Conservation (phyloP, 2,113 vertebrate species). For the Pipa parva region DNA sequence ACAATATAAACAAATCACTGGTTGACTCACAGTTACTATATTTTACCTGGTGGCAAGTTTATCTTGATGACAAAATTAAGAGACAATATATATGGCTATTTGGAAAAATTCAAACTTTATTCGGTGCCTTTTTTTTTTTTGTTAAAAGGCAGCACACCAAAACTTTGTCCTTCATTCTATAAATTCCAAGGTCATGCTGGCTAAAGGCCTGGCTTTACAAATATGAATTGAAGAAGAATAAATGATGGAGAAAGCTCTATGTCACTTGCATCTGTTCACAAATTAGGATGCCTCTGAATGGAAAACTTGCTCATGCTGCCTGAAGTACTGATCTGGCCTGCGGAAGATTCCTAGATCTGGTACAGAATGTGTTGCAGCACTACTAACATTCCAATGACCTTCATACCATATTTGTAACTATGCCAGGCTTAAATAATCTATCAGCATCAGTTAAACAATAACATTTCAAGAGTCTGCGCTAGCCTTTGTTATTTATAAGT, state of each 20-base stretch:
- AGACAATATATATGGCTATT: no score
- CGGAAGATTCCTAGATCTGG: conserved; percentile 29
- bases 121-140: no score
- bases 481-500: not conserved
- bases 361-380: conserved; percentile 46
- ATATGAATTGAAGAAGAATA: conserved; percentile 54
- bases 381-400: conserved; percentile 62
- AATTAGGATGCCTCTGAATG: conserved; percentile 28
- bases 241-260: not conserved
- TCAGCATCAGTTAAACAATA: not conserved
- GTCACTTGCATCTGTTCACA: not conserved
- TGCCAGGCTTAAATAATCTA: not conserved
- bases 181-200: conserved; percentile 83
- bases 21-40: no score
- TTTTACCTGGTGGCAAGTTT: no score
- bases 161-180: conserved; percentile 85
- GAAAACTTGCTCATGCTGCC: conserved; percentile 25
- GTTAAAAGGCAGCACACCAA: no score
- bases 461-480: not conserved
- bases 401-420: conserved; percentile 51
- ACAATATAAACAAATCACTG: no score
- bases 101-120: no score
- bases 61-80: no score
- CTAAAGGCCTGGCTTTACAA: conserved; percentile 55
- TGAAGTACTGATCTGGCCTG: conserved; percentile 14